phyloP scores from a whole-genome alignment of 2,888 invertebrate species.

The Minunthozetes semirufus region DNA sequence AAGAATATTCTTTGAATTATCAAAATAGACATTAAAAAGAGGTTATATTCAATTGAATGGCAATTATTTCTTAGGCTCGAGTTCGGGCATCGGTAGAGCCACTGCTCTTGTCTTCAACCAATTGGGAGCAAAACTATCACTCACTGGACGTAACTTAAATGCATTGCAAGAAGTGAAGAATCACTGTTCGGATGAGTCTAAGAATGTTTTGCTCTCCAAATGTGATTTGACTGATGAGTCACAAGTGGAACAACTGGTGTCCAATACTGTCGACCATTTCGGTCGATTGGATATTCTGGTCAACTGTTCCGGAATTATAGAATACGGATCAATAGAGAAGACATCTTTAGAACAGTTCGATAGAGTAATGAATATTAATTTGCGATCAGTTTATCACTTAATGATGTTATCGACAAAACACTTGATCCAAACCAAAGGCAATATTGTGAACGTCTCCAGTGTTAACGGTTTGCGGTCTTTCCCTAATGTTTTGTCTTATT shows the following conservation, averaged over 20 bases:
- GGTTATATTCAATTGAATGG: too few relatives aligned
- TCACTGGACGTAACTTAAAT: conserved; percentile 63
- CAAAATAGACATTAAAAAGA: too few relatives aligned
- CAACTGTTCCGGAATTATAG: conserved; percentile 55
- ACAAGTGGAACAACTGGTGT: background rate
- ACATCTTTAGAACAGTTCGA: conserved; percentile 81
- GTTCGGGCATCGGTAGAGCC: conserved; percentile 76
- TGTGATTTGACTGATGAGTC: conserved; percentile 1
- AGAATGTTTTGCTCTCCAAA: background rate
- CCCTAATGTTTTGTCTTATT: conserved; percentile 78
- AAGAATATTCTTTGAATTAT: too few relatives aligned
- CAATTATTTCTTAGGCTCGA: conserved; percentile 59
- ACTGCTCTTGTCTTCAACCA: conserved; percentile 69
- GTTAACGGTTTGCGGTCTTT: conserved; percentile 82
- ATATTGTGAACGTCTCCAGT: conserved; percentile 90
- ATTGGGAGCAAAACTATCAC: conserved; percentile 65
- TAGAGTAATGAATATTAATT: conserved; percentile 78
- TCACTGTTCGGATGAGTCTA: background rate
- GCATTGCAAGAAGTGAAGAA: conserved; percentile 55
- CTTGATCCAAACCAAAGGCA: conserved; percentile 57
- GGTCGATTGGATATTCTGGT: conserved; percentile 61
- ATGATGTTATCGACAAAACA: conserved; percentile 82
- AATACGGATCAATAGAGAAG: conserved; percentile 73
- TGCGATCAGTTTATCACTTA: conserved; percentile 56
- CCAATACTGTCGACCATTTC: background rate